Evolutionary conservation across 2,113 vertebrate genomes (phyloP).

Genomic region (Psittacus erithacus): DNA sequence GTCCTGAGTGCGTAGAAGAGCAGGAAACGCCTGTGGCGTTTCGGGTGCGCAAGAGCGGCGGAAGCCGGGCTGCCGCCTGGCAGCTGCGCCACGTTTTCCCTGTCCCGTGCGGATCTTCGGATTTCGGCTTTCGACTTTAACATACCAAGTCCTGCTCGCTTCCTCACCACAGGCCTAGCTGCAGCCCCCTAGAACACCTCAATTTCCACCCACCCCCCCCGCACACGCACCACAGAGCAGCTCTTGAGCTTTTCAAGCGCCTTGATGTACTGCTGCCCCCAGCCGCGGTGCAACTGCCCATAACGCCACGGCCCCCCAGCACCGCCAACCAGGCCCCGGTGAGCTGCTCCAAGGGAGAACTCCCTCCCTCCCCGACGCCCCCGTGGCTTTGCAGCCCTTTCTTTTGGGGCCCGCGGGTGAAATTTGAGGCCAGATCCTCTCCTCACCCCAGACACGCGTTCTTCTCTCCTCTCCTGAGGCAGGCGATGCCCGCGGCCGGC

Average conservation of each 20-base stretch:
- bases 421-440: rapidly evolving
- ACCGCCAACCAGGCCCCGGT: neutral
- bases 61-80: neutral
- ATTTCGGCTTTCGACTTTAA: neutral
- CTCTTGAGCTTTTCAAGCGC: neutral
- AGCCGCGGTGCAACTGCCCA: neutral
- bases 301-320: neutral
- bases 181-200: rapidly evolving
- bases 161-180: neutral
- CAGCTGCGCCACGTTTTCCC: neutral
- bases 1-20: rapidly evolving
- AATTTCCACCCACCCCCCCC: neutral
- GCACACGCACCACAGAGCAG: rapidly evolving
- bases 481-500: neutral
- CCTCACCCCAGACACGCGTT: neutral
- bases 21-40: neutral
- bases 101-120: rapidly evolving
- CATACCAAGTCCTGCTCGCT: rapidly evolving
- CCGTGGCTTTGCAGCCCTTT: neutral
- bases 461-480: neutral
- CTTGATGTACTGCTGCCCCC: neutral
- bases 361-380: no score
- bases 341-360: neutral
- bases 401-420: rapidly evolving
- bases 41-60: neutral